A percentile compares a stretch with the other conserved stretches of the same genome.
Evolutionary conservation across 2,888 invertebrate species (phyloP).

Genomic region (Sepiola atlantica): DNA sequence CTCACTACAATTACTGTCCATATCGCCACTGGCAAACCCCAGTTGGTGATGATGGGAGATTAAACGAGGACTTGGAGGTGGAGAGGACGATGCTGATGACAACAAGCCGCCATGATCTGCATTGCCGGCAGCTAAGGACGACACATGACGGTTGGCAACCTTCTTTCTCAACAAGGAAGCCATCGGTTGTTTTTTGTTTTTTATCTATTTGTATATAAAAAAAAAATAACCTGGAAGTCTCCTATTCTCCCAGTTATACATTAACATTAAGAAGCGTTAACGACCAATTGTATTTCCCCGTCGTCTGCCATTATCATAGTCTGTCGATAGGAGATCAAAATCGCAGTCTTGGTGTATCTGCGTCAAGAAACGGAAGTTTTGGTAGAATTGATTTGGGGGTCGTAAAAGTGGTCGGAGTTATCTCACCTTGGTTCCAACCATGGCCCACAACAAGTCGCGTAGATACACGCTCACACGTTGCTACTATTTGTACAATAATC

Average conservation of each 20-base stretch:
- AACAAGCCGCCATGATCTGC: conserved; percentile 4
- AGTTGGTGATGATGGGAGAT: conserved; percentile 3
- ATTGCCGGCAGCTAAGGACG: not conserved
- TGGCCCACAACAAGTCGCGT: not conserved
- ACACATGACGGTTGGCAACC: not conserved
- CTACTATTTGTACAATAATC: not conserved
- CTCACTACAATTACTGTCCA: not conserved
- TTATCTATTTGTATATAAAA: not conserved
- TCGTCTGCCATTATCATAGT: not conserved
- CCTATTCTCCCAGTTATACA: not conserved
- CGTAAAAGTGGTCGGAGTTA: not conserved
- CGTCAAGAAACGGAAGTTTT: not conserved
- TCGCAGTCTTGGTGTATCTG: not conserved
- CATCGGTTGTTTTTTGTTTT: not conserved
- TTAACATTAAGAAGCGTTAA: not conserved
- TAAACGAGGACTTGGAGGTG: not conserved
- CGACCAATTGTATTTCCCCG: not conserved
- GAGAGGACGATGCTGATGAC: not conserved
- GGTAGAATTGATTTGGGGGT: not conserved
- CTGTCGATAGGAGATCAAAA: not conserved
- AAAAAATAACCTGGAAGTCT: not conserved
- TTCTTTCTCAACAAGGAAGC: conserved; percentile 20
- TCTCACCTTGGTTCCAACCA: not conserved
- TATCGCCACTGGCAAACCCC: not conserved
- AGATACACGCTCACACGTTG: too few species aligned